Percentiles rank a stretch among this genome's conserved stretches.
These are phyloP conservation scores for Rhodinocichla rosea DNA, from an alignment of 2,113 vertebrate genomes.

Conservation along the genomic window DNA sequence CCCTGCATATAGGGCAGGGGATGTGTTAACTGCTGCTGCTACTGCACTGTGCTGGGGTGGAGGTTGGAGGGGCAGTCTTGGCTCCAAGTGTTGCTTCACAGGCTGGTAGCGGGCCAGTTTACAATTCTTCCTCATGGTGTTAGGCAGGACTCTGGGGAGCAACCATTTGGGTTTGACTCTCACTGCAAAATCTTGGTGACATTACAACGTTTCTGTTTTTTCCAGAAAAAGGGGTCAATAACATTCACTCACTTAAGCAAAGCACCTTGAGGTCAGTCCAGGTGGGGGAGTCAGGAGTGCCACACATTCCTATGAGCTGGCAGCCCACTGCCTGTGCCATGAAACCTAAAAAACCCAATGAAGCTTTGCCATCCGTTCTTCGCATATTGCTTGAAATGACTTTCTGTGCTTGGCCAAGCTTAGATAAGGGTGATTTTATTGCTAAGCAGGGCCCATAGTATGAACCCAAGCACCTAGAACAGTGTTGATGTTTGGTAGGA, in stretches of 20 bases:
- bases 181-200: not conserved
- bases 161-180: not conserved
- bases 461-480: not conserved
- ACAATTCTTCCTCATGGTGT: fast-evolving
- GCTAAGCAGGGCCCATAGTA: not conserved
- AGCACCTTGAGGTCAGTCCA: not conserved
- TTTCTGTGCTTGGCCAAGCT: not conserved
- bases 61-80: not conserved
- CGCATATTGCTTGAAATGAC: not conserved
- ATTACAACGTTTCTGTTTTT: fast-evolving
- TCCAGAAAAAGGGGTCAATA: not conserved
- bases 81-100: not conserved
- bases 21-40: not conserved
- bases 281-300: not conserved
- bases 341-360: not conserved
- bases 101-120: not conserved
- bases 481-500: not conserved
- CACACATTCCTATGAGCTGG: not conserved
- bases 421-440: not conserved
- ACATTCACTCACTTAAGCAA: not conserved
- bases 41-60: not conserved
- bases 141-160: not conserved
- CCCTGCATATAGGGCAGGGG: not conserved
- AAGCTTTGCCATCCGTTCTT: not conserved
- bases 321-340: too few relatives aligned